These are phyloP conservation scores for Rousettus madagascariensis DNA, from an alignment of 2,797 vertebrate genomes.

Conservation along the genomic window DNA sequence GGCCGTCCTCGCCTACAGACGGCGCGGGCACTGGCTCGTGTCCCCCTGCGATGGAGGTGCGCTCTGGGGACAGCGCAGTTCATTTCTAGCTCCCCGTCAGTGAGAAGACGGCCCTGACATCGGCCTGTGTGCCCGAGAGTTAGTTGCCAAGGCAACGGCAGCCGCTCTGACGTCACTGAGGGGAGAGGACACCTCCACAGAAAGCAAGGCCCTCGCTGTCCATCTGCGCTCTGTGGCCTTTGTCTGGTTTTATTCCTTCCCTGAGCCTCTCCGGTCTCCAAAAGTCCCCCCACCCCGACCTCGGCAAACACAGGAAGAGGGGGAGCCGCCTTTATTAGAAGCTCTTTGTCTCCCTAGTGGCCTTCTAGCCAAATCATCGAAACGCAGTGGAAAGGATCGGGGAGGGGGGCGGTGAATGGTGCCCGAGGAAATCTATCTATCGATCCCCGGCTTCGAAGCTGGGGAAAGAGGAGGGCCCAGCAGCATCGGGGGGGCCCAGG, in stretches of 20 bases:
- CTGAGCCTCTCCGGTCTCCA: neutral
- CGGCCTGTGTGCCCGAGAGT: neutral
- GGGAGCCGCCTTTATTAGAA: neutral
- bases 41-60: neutral
- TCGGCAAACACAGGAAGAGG: neutral
- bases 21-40: neutral
- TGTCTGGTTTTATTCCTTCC: neutral
- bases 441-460: neutral
- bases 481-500: neutral
- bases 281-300: neutral
- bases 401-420: neutral
- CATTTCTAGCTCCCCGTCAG: slow-evolving; percentile 46
- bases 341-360: neutral
- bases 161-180: neutral
- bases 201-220: neutral
- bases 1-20: neutral
- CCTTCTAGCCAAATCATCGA: neutral
- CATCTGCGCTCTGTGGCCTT: neutral
- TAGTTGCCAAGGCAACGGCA: slow-evolving; percentile 58
- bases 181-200: neutral
- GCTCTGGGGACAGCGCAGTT: neutral
- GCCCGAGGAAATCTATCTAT: neutral
- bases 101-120: neutral
- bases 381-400: no score
- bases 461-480: neutral